A percentile compares a stretch with the other conserved stretches of the same genome.
Conservation (phyloP, 2,113 vertebrate species). For the Charadrius vociferus region DNA sequence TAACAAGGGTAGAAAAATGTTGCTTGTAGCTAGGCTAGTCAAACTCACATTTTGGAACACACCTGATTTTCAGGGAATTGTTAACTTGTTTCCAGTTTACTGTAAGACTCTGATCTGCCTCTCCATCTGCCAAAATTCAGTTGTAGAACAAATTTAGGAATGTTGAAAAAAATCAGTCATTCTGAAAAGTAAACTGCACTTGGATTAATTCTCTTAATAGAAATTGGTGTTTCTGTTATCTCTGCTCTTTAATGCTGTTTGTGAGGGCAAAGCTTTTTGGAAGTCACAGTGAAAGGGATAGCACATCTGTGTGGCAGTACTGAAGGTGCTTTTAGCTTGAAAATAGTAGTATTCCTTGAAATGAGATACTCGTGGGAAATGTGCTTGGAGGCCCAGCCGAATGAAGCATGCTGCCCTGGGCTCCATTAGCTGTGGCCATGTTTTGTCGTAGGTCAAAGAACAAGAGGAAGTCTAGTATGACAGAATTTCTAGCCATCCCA, state of each 20-base stretch:
- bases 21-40: neutral
- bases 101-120: neutral
- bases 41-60: neutral
- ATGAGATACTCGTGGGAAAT: neutral
- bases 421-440: neutral
- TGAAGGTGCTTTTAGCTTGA: neutral
- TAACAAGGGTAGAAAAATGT: neutral
- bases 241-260: neutral
- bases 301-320: neutral
- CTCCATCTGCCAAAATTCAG: neutral
- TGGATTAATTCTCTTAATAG: neutral
- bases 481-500: neutral
- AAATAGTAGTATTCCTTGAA: neutral
- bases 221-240: neutral
- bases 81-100: neutral
- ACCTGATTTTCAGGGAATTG: neutral
- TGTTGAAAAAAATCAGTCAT: neutral
- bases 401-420: neutral
- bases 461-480: neutral
- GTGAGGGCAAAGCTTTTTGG: neutral
- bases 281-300: neutral
- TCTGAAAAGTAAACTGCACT: neutral
- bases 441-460: neutral
- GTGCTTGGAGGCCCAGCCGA: neutral
- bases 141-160: neutral